Percentiles rank a stretch among this genome's conserved stretches.
These are phyloP conservation scores for Teinopalpus imperialis DNA, from an alignment of 2,888 invertebrate genomes.

Conservation along the genomic window DNA sequence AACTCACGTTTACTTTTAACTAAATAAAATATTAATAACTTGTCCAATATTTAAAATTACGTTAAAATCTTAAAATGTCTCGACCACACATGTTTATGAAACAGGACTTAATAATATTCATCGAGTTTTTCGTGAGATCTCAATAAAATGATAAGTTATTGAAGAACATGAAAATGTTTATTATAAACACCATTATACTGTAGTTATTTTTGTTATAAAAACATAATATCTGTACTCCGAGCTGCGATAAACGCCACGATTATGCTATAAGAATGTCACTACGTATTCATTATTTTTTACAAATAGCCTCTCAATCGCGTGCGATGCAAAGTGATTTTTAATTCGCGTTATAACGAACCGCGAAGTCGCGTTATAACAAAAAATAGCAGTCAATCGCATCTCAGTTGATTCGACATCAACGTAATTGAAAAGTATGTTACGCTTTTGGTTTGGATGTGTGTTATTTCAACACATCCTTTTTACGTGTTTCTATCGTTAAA, in stretches of 20 bases:
- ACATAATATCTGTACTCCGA: constrained; percentile 6
- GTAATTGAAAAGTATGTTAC: neutral
- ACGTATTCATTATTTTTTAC: constrained; percentile 24
- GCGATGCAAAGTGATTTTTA: constrained; percentile 26
- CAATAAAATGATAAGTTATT: constrained; percentile 7
- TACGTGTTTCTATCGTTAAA: constrained; percentile 2
- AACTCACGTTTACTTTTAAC: too few relatives aligned
- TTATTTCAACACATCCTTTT: constrained; percentile 4
- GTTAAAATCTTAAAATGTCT: too few relatives aligned
- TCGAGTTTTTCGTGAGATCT: constrained; percentile 4
- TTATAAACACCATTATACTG: constrained; percentile 11
- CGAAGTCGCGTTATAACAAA: constrained; percentile 20
- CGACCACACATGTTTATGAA: constrained; percentile 7
- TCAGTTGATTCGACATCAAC: constrained; percentile 8
- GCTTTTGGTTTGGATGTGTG: neutral
- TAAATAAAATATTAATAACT: too few relatives aligned
- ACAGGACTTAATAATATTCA: constrained; percentile 3
- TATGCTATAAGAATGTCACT: constrained; percentile 21
- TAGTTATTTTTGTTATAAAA: constrained; percentile 17
- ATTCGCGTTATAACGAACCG: constrained; percentile 25
- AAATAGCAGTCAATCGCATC: constrained; percentile 8
- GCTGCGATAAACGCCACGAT: constrained; percentile 17
- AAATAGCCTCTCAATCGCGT: constrained; percentile 17
- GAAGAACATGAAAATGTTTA: constrained; percentile 3
- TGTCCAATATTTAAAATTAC: too few relatives aligned